Evolutionary conservation across 1,140 invertebrate species (phyloP), one percentile per base, ranked within the genome.

Genomic region (Drosophila lacertosa): DNA sequence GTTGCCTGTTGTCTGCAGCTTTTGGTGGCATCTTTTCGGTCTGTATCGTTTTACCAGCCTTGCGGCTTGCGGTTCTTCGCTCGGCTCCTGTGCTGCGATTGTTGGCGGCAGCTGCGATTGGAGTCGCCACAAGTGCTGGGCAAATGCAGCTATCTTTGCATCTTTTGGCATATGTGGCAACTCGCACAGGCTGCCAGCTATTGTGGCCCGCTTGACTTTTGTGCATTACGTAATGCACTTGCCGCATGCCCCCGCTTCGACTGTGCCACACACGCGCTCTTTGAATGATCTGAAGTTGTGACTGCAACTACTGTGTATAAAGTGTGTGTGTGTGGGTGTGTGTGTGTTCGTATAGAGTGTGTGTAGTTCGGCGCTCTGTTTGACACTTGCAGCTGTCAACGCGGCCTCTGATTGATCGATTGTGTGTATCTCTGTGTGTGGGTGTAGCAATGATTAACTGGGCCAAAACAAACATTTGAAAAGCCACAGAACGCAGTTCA

Each of bases 331-430:
- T 58, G 63, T 53, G 57, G 37, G 26, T 39, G 50, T 20, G 15
- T 37, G 18, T 20, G 9, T 33, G 35, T 59, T n/a, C n/a, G n/a
- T n/a, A n/a, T n/a, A n/a, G n/a, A 18, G 44, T 29, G 42, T 54
- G 59, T 76, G 59, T 77, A 86, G 68, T 86, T 77, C 73, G 81
- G 53, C 73, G 81, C 81, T 81, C 77, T 80, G 64, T 70, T 84
- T 81, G 80, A 84, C 77, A 84, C 77, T 84, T 84, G 81, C 81
- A 86, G 73, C 81, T 86, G 80, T 86, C 82, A 84, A 42, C 81
- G 80, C 59, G 77, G 39, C 51, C 51, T 51, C 67, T 80, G 80
- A 83, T 83, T 83, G 80, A 83, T 83, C 80, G 81, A 65, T 32
- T 66, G 20, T 48, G 35, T 20, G 18, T 11, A n/a, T 33, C 1